These are phyloP conservation scores for Adelphocoris suturalis DNA, from an alignment of 2,888 invertebrate species.

Conservation along the genomic window DNA sequence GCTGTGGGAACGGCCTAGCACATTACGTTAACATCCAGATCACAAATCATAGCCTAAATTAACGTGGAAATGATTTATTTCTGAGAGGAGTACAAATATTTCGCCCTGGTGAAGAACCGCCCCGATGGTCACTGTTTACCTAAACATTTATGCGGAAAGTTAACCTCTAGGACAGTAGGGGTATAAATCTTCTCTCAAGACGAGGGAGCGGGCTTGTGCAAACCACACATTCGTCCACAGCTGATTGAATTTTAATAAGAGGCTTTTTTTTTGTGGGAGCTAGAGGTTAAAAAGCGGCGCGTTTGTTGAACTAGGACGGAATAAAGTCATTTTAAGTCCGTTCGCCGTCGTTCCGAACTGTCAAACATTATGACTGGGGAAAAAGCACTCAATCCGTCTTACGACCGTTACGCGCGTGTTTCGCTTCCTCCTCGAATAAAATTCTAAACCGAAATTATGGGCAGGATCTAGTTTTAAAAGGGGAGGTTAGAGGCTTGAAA, in stretches of 20 bases:
- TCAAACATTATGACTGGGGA: constrained; percentile 16
- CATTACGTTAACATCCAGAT: constrained; percentile 41
- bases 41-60: constrained; percentile 61
- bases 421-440: constrained; percentile 44
- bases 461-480: background rate
- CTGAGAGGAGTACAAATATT: constrained; percentile 35
- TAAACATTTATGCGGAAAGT: constrained; percentile 59
- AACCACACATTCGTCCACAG: constrained; percentile 53
- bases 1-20: background rate
- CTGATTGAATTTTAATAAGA: constrained; percentile 63
- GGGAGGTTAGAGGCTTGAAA: background rate
- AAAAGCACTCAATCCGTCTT: constrained; percentile 21
- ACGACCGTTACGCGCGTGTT: constrained; percentile 6
- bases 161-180: constrained; percentile 33
- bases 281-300: constrained; percentile 19
- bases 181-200: constrained; percentile 28
- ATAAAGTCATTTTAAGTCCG: constrained; percentile 2
- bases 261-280: background rate
- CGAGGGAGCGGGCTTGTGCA: constrained; percentile 13
- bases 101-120: background rate
- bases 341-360: background rate
- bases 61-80: constrained; percentile 44
- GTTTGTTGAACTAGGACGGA: constrained; percentile 21
- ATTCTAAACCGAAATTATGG: constrained; percentile 14
- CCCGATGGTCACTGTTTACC: constrained; percentile 25